phyloP scores from a whole-genome alignment of 2,888 invertebrate species.

The Himalopsyche tibetana region DNA sequence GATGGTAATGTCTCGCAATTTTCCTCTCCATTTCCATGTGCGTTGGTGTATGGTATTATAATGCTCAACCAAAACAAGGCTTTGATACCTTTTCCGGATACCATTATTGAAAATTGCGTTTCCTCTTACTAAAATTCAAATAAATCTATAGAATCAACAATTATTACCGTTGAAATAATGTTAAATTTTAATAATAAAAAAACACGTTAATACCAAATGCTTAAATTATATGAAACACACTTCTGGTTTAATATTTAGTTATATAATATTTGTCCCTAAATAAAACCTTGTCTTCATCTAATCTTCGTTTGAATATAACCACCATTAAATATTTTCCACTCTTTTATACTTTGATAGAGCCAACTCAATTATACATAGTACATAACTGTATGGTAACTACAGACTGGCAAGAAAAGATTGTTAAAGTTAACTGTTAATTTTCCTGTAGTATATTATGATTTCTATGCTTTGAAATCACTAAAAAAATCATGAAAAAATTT shows the following conservation, averaged over 20 bases:
- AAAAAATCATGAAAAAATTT: too few relatives aligned
- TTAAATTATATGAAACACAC: neutral
- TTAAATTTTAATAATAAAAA: neutral
- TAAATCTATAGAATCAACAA: neutral
- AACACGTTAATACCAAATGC: neutral
- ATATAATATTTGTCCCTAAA: neutral
- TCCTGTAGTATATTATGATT: too few relatives aligned
- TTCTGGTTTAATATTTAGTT: neutral
- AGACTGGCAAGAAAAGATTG: slow-evolving; percentile 5
- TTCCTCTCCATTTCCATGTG: slow-evolving; percentile 75
- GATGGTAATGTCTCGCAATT: slow-evolving; percentile 91
- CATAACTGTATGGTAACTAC: slow-evolving; percentile 27
- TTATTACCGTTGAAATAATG: neutral
- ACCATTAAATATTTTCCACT: slow-evolving; percentile 21
- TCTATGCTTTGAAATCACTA: too few relatives aligned
- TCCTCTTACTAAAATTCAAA: neutral
- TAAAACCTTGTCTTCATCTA: neutral
- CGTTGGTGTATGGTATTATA: slow-evolving; percentile 36
- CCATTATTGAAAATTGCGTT: neutral
- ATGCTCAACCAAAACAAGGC: slow-evolving; percentile 39
- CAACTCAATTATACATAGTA: neutral
- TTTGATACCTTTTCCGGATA: slow-evolving; percentile 40
- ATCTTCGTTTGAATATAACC: neutral
- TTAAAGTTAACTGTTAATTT: neutral
- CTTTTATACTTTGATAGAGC: slow-evolving; percentile 21